phyloP scores from a whole-genome alignment of 2,888 invertebrate species.

The Agrotis exclamationis region DNA sequence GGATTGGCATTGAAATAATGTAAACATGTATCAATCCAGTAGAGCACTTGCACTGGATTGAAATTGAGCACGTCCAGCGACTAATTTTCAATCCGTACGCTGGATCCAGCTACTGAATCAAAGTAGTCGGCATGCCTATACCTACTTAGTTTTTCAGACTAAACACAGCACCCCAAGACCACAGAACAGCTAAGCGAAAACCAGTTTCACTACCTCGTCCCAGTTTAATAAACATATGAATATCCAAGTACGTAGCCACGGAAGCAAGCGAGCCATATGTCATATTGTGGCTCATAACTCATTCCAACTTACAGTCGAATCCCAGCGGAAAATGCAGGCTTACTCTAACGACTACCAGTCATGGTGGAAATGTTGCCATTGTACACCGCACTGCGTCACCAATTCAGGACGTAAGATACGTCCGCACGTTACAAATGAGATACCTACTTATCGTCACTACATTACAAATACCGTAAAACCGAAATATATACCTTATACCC shows the following conservation, averaged over 20 bases:
- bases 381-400: slow-evolving; percentile 39
- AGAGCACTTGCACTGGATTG: no score
- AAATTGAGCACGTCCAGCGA: no score
- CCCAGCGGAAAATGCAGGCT: slow-evolving; percentile 28
- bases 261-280: slow-evolving; percentile 28
- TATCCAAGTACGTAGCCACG: slow-evolving; percentile 20
- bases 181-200: background rate
- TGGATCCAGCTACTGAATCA: no score
- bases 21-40: no score
- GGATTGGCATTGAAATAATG: no score
- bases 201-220: background rate
- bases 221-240: slow-evolving; percentile 31
- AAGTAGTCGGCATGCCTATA: no score
- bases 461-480: background rate
- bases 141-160: background rate
- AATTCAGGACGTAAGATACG: slow-evolving; percentile 4
- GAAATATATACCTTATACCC: background rate
- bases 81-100: no score
- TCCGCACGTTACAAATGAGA: background rate
- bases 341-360: slow-evolving; percentile 22
- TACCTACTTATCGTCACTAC: background rate
- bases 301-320: slow-evolving; percentile 28
- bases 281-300: slow-evolving; percentile 30
- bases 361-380: background rate
- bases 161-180: background rate